A percentile compares a stretch with the other conserved stretches of the same genome.
These are phyloP conservation scores for Myathropa florea DNA, from an alignment of 2,888 invertebrate genomes.

Conservation along the genomic window DNA sequence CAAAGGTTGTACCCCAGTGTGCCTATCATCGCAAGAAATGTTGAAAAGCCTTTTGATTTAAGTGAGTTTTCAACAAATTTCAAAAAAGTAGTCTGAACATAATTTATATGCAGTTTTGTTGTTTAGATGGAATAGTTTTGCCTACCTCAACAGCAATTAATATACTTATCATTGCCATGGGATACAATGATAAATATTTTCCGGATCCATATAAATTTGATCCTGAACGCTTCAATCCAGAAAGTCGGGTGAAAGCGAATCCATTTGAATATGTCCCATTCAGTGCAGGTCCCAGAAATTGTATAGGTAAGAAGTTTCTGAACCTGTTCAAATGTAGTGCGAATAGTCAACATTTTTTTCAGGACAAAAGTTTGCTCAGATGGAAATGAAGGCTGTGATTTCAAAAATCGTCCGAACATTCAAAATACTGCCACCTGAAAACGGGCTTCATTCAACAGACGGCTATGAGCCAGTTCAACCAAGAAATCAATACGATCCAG, in stretches of 20 bases:
- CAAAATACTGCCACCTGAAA: constrained; percentile 77
- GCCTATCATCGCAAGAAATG: constrained; percentile 75
- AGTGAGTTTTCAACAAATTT: constrained; percentile 71
- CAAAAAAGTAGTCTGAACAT: not conserved
- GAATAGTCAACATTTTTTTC: not conserved
- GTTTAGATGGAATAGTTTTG: constrained; percentile 76
- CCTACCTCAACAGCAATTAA: constrained; percentile 75
- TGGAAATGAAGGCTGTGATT: constrained; percentile 82
- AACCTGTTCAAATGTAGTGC: no score
- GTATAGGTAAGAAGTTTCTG: constrained; percentile 78
- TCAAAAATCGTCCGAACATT: constrained; percentile 82
- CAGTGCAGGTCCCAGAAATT: constrained; percentile 85
- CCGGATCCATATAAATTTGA: constrained; percentile 76
- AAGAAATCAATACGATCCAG: constrained; percentile 78
- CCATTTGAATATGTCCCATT: constrained; percentile 84
- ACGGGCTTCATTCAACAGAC: constrained; percentile 75
- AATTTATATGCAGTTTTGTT: not conserved
- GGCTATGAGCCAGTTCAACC: constrained; percentile 71
- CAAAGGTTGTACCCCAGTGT: constrained; percentile 78
- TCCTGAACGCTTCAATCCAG: constrained; percentile 82
- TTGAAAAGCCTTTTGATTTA: constrained; percentile 75
- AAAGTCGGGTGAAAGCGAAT: constrained; percentile 77
- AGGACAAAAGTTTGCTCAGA: constrained; percentile 82
- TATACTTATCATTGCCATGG: constrained; percentile 75
- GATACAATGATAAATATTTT: constrained; percentile 76